A percentile compares a stretch with the other conserved stretches of the same genome.
These are phyloP conservation scores for Drosophila orosa DNA, from an alignment of 1,140 invertebrate genomes.

Conservation along the genomic window DNA sequence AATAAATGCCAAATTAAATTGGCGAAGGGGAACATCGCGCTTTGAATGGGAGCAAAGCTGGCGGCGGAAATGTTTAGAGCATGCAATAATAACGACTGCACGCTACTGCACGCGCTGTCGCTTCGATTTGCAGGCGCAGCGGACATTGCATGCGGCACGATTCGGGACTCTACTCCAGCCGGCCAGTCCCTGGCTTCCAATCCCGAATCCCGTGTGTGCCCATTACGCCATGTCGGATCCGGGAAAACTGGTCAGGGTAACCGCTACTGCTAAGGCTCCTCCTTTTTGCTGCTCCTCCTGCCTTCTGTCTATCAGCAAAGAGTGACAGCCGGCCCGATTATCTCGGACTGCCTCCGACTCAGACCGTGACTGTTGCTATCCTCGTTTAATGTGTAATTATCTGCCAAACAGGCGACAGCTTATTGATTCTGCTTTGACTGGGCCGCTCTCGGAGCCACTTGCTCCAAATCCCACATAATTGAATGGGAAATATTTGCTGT, in stretches of 20 bases:
- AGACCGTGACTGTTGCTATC: conserved; percentile 17
- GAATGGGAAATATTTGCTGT: conserved; percentile 47
- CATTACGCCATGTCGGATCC: conserved; percentile 65
- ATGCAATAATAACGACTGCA: conserved; percentile 46
- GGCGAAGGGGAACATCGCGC: conserved; percentile 24
- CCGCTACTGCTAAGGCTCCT: conserved; percentile 16
- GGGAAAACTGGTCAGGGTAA: conserved; percentile 41
- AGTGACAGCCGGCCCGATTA: conserved; percentile 50
- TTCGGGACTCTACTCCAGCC: conserved; percentile 29
- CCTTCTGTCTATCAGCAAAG: conserved; percentile 28
- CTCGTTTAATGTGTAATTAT: conserved; percentile 60
- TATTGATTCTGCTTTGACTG: conserved; percentile 48
- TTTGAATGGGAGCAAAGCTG: conserved; percentile 7
- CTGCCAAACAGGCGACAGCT: conserved; percentile 32
- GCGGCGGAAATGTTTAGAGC: conserved; percentile 65
- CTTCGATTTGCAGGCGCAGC: conserved; percentile 48
- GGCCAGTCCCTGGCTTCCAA: neutral
- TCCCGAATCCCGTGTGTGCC: conserved; percentile 58
- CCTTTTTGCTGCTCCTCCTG: conserved; percentile 2
- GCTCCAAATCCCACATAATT: conserved; percentile 70
- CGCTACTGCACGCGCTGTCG: conserved; percentile 55
- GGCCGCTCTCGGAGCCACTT: conserved; percentile 31
- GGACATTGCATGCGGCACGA: conserved; percentile 69
- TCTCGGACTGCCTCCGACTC: conserved; percentile 42
- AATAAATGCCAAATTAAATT: conserved; percentile 51